These are phyloP conservation scores for Ips typographus DNA, from an alignment of 1,140 invertebrate species.

Conservation along the genomic window DNA sequence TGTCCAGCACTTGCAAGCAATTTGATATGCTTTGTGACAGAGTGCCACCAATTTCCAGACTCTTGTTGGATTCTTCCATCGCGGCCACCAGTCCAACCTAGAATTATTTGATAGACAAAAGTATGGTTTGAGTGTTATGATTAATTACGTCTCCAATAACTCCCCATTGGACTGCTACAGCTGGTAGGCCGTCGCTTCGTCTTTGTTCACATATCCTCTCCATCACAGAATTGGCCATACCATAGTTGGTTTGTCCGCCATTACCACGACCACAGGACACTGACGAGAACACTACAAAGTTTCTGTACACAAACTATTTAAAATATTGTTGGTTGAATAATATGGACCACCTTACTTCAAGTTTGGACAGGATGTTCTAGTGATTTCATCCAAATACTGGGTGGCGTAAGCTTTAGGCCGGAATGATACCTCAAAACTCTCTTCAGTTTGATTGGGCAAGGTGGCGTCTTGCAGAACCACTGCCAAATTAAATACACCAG, in stretches of 20 bases:
- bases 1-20: conserved; percentile 69
- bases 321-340: not conserved
- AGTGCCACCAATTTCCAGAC: conserved; percentile 76
- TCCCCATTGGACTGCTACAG: conserved; percentile 69
- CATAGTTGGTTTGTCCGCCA: conserved; percentile 87
- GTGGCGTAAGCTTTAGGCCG: conserved; percentile 56
- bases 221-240: conserved; percentile 71
- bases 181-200: conserved; percentile 60
- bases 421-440: conserved; percentile 55
- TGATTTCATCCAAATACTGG: conserved; percentile 55
- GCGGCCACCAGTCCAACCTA: conserved; percentile 71
- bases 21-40: conserved; percentile 80
- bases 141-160: conserved; percentile 64
- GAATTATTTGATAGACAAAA: not conserved
- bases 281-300: conserved; percentile 80
- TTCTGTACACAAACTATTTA: conserved; percentile 1
- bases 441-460: conserved; percentile 53
- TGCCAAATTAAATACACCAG: conserved; percentile 52
- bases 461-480: conserved; percentile 60
- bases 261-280: conserved; percentile 87
- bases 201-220: conserved; percentile 68
- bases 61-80: conserved; percentile 77
- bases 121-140: not conserved
- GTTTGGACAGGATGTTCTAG: conserved; percentile 56
- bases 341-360: conserved; percentile 41